These are phyloP conservation scores for Dilophus febrilis DNA, from an alignment of 2,888 invertebrate species.

Conservation along the genomic window DNA sequence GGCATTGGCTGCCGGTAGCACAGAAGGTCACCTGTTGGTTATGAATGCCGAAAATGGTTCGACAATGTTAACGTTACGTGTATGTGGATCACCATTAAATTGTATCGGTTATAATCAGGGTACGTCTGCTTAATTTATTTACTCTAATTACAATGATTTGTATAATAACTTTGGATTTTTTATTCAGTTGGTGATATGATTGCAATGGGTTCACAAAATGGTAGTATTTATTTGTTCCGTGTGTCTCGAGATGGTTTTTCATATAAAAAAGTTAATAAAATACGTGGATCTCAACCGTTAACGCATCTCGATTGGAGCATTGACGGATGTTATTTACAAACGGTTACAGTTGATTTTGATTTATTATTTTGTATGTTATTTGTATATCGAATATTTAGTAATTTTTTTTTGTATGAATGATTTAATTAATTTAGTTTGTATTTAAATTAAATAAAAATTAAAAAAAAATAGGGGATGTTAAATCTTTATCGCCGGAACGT, in stretches of 20 bases:
- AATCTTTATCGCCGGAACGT: slow-evolving; percentile 69
- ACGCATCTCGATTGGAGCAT: slow-evolving; percentile 83
- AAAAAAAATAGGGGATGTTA: slow-evolving; percentile 85
- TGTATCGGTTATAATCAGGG: slow-evolving; percentile 79
- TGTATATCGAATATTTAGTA: not conserved
- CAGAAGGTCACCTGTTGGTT: slow-evolving; percentile 74
- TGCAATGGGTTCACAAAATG: slow-evolving; percentile 82
- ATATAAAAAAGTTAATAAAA: slow-evolving; percentile 78
- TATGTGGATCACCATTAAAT: slow-evolving; percentile 73
- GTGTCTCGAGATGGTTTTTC: slow-evolving; percentile 80
- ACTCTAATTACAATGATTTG: not conserved
- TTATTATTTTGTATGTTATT: slow-evolving; percentile 58
- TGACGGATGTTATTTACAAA: slow-evolving; percentile 73
- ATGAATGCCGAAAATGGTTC: slow-evolving; percentile 75
- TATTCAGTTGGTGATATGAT: slow-evolving; percentile 65
- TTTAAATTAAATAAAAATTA: too few relatives aligned
- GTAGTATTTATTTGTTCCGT: slow-evolving; percentile 58
- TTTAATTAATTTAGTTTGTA: not conserved
- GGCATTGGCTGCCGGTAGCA: slow-evolving; percentile 73
- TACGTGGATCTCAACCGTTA: slow-evolving; percentile 67
- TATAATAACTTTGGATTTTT: not conserved
- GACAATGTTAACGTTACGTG: slow-evolving; percentile 67
- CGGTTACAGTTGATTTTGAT: slow-evolving; percentile 80
- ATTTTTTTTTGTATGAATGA: not conserved
- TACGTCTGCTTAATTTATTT: slow-evolving; percentile 21